Base-by-base conservation (phyloP, 2,888 invertebrate species). In the Tipula confusa region DNA sequence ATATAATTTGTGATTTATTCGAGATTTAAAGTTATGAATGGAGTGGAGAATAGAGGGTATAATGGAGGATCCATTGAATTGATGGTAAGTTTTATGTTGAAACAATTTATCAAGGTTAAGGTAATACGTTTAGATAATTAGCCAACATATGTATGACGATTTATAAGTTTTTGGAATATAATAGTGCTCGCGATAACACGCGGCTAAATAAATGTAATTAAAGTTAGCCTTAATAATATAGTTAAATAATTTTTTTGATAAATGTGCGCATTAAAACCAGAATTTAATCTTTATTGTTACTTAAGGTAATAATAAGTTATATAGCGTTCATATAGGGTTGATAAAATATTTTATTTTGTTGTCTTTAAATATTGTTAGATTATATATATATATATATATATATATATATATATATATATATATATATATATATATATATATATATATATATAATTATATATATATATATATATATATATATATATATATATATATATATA, bases 341-440 rank as follows among this genome's bases (percentile, higher is more conserved):
- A 64, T 64, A 64, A 64, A 64, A 64, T 64, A 64, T 24, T n/a
- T 64, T 9, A 11, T 9, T 1, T 9, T 64, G 24, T 64, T 64
- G 64, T 24, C 11, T 64, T 11, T 64, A 64, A 64, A 80, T 29
- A 80, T 79, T 29, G 13, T n/a, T 29, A 80, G 28, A 80, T 80
- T 29, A 15, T n/a, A n/a, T n/a, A n/a, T n/a, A 5, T 79, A 18
- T 18, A 79, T 3, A 18, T 79, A 79, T 79, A 48, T 48, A 48
- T 48, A 48, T 48, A 48, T 48, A 48, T 48, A 48, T 48, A 48
- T 48, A 48, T 48, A 48, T 48, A 48, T 11, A 48, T 48, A 48
- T 48, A 48, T 48, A 48, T 48, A 48, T 48, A 48, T 48, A 48
- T 48, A 48, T 48, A 48, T 48, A 48, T 48, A 48, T 48, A 48